Evolutionary conservation across 2,888 invertebrate species (phyloP), one percentile per base, ranked within the genome.

Genomic region (Phalera bucephala): DNA sequence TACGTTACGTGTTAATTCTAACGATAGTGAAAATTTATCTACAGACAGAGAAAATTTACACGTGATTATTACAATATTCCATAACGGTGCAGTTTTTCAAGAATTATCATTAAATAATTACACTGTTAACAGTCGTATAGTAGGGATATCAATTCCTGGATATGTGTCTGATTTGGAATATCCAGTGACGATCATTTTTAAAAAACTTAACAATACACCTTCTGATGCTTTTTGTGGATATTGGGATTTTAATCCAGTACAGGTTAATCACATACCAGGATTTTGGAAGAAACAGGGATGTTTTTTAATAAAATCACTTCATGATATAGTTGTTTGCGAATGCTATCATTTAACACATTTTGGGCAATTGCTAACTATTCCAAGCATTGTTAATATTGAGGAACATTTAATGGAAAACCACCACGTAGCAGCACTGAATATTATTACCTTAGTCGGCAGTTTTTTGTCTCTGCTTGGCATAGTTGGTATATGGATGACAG

Each of bases 271-370:
- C 31, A 48, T 66, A 30, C 67, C 72, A 30, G 91, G 87, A 29
- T 75, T 70, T 14, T 94, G 93, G 93, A 91, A 90, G 1, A 80
- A 74, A 0, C 77, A 88, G 32, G 93, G 93, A 0, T 90, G 92
- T 37, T 80, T 72, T 67, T 76, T 64, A 31, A 74, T 52, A 62
- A 76, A 52, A 47, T 64, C 33, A 58, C 66, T 36, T 27, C 64
- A 45, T 48, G 74, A 56, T 58, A 60, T 62, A 46, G 80, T 53
- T 48, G 71, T 72, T 49, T 91, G 91, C 55, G 73, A 90, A 42
- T 91, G 92, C 46, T 91, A 90, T 28, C 93, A 93, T 64, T 74
- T 93, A 30, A 92, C 93, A 14, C 91, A 92, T 55, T 93, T 92
- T 53, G 92, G 92, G 5, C 91, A 91, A 56, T 69, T 93, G n/a